phyloP scores from a whole-genome alignment of 2,797 vertebrate species.

The Eurystomus glaucurus region DNA sequence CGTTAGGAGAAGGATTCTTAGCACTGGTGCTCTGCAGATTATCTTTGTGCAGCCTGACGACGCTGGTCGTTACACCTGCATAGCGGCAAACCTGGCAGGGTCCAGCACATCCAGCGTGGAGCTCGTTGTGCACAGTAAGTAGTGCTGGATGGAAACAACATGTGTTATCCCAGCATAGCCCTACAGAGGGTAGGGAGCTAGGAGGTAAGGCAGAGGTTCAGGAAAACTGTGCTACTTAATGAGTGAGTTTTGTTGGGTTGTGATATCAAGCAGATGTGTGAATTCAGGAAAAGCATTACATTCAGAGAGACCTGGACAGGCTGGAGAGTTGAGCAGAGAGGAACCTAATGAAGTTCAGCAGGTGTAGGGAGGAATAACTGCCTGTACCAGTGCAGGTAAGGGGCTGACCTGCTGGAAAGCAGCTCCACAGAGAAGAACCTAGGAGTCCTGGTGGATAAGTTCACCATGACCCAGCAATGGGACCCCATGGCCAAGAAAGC shows the following conservation, averaged over 20 bases:
- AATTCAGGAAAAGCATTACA: background rate
- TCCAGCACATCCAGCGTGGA: constrained; percentile 84
- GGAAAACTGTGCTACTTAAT: background rate
- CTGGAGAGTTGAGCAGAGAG: too few relatives aligned
- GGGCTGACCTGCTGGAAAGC: too few relatives aligned
- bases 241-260: background rate
- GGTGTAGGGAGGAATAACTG: too few relatives aligned
- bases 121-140: constrained; percentile 90
- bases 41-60: constrained; percentile 89
- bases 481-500: too few relatives aligned
- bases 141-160: fast-evolving
- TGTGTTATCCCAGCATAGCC: background rate
- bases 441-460: too few relatives aligned
- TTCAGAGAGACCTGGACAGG: too few relatives aligned
- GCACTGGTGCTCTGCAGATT: constrained; percentile 91
- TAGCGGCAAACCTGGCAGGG: constrained; percentile 90
- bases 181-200: background rate
- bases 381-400: too few relatives aligned
- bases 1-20: constrained; percentile 86
- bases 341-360: too few relatives aligned
- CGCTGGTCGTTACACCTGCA: constrained; percentile 90
- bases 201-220: background rate
- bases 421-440: too few relatives aligned
- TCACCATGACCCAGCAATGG: too few relatives aligned
- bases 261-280: background rate